Evolutionary conservation across 2,888 invertebrate genomes (phyloP).

Genomic region (Myopa tessellatipennis): DNA sequence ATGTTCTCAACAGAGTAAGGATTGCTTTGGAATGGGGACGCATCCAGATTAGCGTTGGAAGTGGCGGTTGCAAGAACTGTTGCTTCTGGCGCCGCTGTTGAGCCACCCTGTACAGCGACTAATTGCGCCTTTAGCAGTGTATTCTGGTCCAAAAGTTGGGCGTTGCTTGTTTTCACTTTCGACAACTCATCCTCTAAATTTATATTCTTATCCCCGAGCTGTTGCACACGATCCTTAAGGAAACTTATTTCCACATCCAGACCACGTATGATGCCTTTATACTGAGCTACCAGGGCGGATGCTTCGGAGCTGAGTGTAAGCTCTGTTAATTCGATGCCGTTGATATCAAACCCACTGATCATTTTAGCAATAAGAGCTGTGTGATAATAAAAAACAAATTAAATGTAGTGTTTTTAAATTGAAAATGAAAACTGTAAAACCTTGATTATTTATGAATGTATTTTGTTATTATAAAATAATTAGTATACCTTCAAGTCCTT

Average conservation of each 20-base stretch:
- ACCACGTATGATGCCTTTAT: conserved; percentile 90
- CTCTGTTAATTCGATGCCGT: conserved; percentile 70
- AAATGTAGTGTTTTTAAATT: background rate
- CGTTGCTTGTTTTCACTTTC: conserved; percentile 78
- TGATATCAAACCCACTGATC: conserved; percentile 69
- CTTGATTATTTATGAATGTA: background rate
- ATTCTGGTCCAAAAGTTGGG: conserved; percentile 87
- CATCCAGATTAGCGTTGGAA: conserved; percentile 48
- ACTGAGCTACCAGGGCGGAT: conserved; percentile 72
- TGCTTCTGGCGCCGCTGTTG: conserved; percentile 21
- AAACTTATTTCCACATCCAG: conserved; percentile 79
- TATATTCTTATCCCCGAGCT: conserved; percentile 56
- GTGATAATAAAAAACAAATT: conserved; percentile 49
- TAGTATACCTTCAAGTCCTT: conserved; percentile 73
- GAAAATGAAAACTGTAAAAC: background rate
- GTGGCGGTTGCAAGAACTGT: background rate
- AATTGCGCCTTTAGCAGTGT: conserved; percentile 83
- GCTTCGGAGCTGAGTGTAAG: conserved; percentile 67
- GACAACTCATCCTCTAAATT: conserved; percentile 70
- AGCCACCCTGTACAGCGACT: conserved; percentile 63
- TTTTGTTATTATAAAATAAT: too few species aligned
- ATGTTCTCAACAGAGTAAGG: conserved; percentile 65
- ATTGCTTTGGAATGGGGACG: conserved; percentile 60
- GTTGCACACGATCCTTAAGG: conserved; percentile 58
- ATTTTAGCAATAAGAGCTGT: conserved; percentile 71